phyloP scores from a whole-genome alignment of 2,797 vertebrate species.

The Anguilla anguilla region DNA sequence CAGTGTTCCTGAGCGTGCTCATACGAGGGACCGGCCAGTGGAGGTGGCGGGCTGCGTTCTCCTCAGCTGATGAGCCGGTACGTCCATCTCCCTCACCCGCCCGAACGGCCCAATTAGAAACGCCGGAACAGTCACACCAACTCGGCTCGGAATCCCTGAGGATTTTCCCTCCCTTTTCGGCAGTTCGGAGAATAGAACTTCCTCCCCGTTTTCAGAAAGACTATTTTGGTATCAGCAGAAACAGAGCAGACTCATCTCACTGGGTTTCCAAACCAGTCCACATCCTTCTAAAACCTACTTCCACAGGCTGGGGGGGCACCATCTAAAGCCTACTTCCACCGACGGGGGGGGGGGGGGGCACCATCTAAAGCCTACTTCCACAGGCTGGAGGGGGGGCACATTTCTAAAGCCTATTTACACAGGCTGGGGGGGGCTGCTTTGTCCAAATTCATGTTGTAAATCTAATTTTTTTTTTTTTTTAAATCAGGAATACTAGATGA shows the following conservation, averaged over 20 bases:
- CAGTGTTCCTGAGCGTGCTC: neutral
- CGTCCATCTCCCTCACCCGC: neutral
- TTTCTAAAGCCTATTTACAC: no score
- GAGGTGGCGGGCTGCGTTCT: neutral
- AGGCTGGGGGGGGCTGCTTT: no score
- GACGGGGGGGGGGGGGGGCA: neutral
- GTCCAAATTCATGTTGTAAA: no score
- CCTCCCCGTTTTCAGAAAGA: conserved; percentile 32
- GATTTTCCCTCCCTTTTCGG: conserved; percentile 44
- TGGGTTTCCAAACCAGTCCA: conserved; percentile 53
- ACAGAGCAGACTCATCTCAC: conserved; percentile 35
- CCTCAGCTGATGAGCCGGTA: neutral
- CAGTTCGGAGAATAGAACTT: conserved; percentile 47
- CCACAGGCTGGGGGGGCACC: conserved; percentile 37
- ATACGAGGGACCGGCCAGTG: neutral
- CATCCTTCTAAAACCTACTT: conserved; percentile 59
- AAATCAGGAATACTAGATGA: neutral
- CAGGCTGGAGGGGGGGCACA: no score
- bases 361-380: no score
- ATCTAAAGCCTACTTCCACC: no score
- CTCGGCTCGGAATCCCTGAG: conserved; percentile 27
- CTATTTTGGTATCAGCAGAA: conserved; percentile 62
- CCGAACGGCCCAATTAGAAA: conserved; percentile 22
- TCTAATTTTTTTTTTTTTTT: no score
- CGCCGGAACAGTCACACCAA: conserved; percentile 19